A percentile compares a stretch with the other conserved stretches of the same genome.
These are phyloP conservation scores for Eptesicus fuscus DNA, from an alignment of 2,113 vertebrate species.

Conservation along the genomic window DNA sequence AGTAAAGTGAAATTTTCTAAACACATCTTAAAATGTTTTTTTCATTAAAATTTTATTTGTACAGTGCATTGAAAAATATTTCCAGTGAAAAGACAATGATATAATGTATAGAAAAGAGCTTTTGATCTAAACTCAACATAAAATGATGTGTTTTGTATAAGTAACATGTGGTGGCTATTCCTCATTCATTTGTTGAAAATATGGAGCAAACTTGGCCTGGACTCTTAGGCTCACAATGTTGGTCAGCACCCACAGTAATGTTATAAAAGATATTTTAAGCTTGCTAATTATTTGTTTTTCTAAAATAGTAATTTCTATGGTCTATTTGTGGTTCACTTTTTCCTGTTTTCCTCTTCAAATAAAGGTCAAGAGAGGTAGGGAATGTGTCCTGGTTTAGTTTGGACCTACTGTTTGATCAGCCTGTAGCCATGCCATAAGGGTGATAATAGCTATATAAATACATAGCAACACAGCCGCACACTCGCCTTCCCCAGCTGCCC, in stretches of 20 bases:
- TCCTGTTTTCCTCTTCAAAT: not conserved
- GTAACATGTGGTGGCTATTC: not conserved
- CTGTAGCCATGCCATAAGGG: not conserved
- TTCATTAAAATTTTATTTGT: not conserved
- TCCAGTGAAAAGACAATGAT: not conserved
- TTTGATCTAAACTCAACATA: not conserved
- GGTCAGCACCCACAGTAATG: not conserved
- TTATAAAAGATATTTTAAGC: not conserved
- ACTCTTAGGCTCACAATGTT: not conserved
- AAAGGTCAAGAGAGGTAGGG: not conserved
- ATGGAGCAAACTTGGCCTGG: not conserved
- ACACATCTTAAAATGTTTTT: not conserved
- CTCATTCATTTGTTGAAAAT: not conserved
- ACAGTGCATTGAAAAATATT: not conserved
- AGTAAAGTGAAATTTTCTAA: not conserved
- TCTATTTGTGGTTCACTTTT: not conserved
- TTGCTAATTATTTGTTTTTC: not conserved
- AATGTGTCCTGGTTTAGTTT: not conserved
- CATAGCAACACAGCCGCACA: not conserved
- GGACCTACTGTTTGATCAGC: not conserved
- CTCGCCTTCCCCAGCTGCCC: conserved; percentile 16
- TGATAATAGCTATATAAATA: conserved; percentile 27
- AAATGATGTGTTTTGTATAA: not conserved
- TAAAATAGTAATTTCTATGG: not conserved
- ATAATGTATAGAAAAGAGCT: not conserved